Conservation (phyloP, 1,140 invertebrate species). For the Heliothis subflexa region DNA sequence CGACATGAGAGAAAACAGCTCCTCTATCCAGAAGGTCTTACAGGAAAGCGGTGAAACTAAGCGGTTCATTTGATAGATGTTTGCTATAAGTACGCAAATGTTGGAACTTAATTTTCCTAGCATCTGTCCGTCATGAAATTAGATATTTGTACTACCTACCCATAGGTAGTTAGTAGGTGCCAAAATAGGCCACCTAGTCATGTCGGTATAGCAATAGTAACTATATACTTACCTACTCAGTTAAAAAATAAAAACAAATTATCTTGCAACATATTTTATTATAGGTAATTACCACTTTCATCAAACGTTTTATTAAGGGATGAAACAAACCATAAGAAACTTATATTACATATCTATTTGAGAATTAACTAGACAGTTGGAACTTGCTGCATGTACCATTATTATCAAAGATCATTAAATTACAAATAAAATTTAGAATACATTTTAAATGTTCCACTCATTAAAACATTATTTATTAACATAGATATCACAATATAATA, state of each 20-base stretch:
- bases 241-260: constrained; percentile 43
- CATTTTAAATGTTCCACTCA: constrained; percentile 28
- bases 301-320: constrained; percentile 65
- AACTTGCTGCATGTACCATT: constrained; percentile 47
- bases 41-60: too few relatives aligned
- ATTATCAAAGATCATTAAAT: constrained; percentile 31
- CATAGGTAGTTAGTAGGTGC: too few relatives aligned
- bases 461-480: constrained; percentile 38
- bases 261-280: constrained; percentile 78
- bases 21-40: too few relatives aligned
- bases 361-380: constrained; percentile 54
- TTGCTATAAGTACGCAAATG: too few relatives aligned
- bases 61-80: too few relatives aligned
- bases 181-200: not conserved
- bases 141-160: too few relatives aligned
- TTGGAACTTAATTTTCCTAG: too few relatives aligned
- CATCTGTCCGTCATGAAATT: too few relatives aligned
- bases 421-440: constrained; percentile 43
- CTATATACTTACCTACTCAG: too few relatives aligned
- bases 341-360: constrained; percentile 59
- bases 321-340: constrained; percentile 66
- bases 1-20: too few relatives aligned
- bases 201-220: not conserved
- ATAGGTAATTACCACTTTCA: constrained; percentile 68
- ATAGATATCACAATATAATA: constrained; percentile 49